Base-by-base conservation (phyloP, 2,113 vertebrate genomes). In the Boleophthalmus pectinirostris region DNA sequence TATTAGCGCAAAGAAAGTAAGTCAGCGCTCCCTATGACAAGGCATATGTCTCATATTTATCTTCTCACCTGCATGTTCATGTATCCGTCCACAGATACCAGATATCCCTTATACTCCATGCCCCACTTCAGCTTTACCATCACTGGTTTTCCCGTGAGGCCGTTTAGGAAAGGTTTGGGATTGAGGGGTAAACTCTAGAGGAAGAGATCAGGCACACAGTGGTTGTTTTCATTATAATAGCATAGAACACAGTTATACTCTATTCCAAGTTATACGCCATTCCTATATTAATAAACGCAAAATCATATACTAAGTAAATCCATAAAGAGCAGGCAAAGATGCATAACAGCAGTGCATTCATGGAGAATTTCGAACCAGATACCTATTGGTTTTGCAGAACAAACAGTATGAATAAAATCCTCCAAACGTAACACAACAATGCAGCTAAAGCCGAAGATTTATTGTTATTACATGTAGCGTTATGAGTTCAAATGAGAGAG, bases 51-150 rank as follows among this genome's bases (percentile, higher is more conserved):
- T 54, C n/a, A n/a, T 10, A 43, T 33, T 33, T 14, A 25, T 5
- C 18, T n/a, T 10, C 66, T 72, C 2, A 97, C 98, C 96, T 99
- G 98, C 98, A 99, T 98, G 80, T 99, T 99, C 98, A 98, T 98
- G 91, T 98, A 98, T 45, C 96, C 96, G 18, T 99, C 97, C 60
- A 98, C 98, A 3, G 97, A 99, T 3, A 98, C 97, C 65, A 99
- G 93, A 90, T 99, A 99, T 61, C 97, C 98, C 72, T 99, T 99
- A 82, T 98, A 98, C 87, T 99, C 97, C 97, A 99, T 99, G 0
- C 97, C 97, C 97, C 97, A 99, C 92, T 98, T 98, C 74, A 98
- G 94, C 69, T 99, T 98, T 85, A 99, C 96, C 97, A 99, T 99
- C 74, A 99, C 97, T 5, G 98, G 98, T 60, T 99, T 99, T 4